Base-by-base conservation (phyloP, 2,113 vertebrate species). In the Entelurus aequoreus region DNA sequence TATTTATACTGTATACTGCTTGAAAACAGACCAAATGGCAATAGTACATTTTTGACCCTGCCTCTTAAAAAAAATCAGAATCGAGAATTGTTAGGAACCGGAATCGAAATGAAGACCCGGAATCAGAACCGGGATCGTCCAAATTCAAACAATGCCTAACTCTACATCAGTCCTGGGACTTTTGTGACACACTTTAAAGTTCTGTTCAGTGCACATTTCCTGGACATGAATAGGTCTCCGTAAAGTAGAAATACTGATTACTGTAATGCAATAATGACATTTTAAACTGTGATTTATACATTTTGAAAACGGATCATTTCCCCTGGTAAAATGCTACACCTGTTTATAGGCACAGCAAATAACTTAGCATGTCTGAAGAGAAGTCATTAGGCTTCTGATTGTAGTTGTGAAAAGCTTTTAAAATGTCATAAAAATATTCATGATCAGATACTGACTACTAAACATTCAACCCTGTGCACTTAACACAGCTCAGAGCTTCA, bases 281-380 rank as follows among this genome's bases (percentile, higher is more conserved):
- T 40, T n/a, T 5, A 16, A 55, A 37, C 36, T 16, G 37, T 9
- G 58, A 76, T 77, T 75, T 60, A 74, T 49, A 60, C 49, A 8
- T 62, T 60, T 70, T 46, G 21, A 62, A 48, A 70, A 51, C 55
- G 65, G 21, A 44, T 66, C 4, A 65, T 65, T 67, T 67, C 35
- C 37, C 4, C 48, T 37, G 48, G 37, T 40, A 73, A 15, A n/a
- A 47, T 21, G 13, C 62, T 36, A 16, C 48, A 66, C 37, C 61
- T 68, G 55, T 54, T 73, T 47, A 60, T 48, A 65, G 59, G 6
- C 19, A 57, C 59, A 44, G 47, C 2, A 7, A 67, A 54, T 21
- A 60, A 48, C 38, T 64, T 5, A 37, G 13, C 38, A 44, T 57
- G 6, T 65, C 19, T 72, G 28, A 59, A 6, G 62, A 35, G 48